Evolutionary conservation across 2,113 vertebrate species (phyloP).

Genomic region (Hassar affinis): DNA sequence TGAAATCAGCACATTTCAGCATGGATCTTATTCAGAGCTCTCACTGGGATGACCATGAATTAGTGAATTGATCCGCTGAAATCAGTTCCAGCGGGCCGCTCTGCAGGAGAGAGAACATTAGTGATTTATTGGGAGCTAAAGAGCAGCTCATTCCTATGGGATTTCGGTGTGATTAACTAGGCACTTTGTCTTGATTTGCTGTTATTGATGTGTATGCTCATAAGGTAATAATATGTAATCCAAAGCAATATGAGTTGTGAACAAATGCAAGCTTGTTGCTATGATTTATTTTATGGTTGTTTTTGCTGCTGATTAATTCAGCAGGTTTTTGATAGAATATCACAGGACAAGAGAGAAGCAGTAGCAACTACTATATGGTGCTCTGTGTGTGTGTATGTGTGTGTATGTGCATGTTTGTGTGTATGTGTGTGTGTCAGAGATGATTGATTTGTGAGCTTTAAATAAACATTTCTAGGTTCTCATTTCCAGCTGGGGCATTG

Average conservation of each 20-base stretch:
- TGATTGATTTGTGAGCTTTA: constrained; percentile 70
- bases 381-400: constrained; percentile 23
- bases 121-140: constrained; percentile 13
- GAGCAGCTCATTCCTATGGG: constrained; percentile 8
- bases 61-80: constrained; percentile 39
- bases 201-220: constrained; percentile 6
- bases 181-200: constrained; percentile 17
- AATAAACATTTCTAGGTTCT: constrained; percentile 66
- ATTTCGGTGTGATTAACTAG: constrained; percentile 18
- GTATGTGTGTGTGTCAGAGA: constrained; percentile 36
- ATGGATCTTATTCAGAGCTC: constrained; percentile 1
- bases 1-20: background rate
- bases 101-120: constrained; percentile 18
- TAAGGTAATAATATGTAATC: constrained; percentile 7
- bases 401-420: constrained; percentile 1
- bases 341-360: background rate
- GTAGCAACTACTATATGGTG: background rate
- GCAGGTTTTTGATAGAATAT: background rate
- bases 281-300: background rate
- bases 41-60: constrained; percentile 19
- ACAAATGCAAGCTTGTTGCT: background rate
- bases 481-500: constrained; percentile 67
- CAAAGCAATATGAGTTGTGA: background rate
- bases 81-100: constrained; percentile 37
- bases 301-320: background rate